Conservation (phyloP, 2,113 vertebrate genomes). For the Siphamia tubifer region DNA sequence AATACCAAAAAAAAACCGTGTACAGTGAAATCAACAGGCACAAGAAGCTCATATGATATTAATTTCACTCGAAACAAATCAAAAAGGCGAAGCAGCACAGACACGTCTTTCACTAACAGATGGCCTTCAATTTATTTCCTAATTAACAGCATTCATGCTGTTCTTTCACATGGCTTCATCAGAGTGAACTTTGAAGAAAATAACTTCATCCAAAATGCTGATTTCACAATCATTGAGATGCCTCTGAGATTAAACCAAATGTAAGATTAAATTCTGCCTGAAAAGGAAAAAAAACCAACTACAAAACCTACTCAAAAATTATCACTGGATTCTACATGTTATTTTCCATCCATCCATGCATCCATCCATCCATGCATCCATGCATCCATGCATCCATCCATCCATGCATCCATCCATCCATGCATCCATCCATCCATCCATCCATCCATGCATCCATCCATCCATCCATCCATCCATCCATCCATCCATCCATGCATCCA, state of each 20-base stretch:
- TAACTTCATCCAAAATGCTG: neutral
- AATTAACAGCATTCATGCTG: neutral
- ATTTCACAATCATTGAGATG: neutral
- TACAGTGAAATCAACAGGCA: neutral
- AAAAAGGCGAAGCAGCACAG: neutral
- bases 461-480: no score
- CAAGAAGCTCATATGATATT: neutral
- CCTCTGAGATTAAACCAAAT: neutral
- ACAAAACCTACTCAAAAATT: neutral
- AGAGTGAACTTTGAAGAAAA: neutral
- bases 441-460: no score
- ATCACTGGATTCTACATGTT: neutral
- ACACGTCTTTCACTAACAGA: neutral
- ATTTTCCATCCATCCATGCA: neutral
- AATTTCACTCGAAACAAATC: neutral
- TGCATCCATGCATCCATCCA: no score
- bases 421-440: no score
- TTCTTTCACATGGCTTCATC: conserved; percentile 10
- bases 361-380: no score
- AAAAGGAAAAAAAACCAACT: neutral
- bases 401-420: no score
- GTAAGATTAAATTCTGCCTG: neutral
- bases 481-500: no score
- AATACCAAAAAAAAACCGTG: neutral
- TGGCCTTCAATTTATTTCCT: neutral